Conservation (phyloP, 2,888 invertebrate genomes). For the Yponomeuta sedellus region DNA sequence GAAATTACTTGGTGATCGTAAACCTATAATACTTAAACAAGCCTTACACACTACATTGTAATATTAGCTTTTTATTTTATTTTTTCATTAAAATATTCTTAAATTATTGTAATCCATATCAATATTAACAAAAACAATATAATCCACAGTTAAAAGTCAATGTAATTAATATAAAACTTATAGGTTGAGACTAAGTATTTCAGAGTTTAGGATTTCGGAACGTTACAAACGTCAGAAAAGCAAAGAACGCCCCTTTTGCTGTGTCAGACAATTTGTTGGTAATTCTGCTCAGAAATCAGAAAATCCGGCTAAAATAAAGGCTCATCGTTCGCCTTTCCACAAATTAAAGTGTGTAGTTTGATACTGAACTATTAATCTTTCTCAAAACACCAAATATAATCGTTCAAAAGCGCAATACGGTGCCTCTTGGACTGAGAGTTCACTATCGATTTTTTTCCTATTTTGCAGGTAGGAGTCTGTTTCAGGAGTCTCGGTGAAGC, state of each 20-base stretch:
- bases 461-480: neutral
- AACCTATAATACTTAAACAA: too few relatives aligned
- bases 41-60: too few relatives aligned
- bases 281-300: neutral
- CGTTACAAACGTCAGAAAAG: neutral
- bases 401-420: too few relatives aligned
- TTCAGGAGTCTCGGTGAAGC: neutral
- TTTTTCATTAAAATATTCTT: too few relatives aligned
- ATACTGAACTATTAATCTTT: neutral
- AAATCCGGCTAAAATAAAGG: neutral
- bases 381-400: neutral
- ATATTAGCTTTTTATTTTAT: too few relatives aligned
- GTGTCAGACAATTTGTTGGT: conserved; percentile 12
- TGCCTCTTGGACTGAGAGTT: neutral
- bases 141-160: too few relatives aligned
- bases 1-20: too few relatives aligned
- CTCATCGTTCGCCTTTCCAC: neutral
- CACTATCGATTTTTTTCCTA: neutral
- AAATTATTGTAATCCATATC: too few relatives aligned
- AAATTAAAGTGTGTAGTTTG: neutral
- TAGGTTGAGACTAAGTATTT: too few relatives aligned
- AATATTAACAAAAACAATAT: too few relatives aligned
- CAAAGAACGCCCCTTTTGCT: conserved; percentile 11
- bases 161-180: too few relatives aligned
- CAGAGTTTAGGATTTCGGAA: too few relatives aligned